Base-by-base conservation (phyloP, 1,140 invertebrate genomes). In the Lycorma delicatula region DNA sequence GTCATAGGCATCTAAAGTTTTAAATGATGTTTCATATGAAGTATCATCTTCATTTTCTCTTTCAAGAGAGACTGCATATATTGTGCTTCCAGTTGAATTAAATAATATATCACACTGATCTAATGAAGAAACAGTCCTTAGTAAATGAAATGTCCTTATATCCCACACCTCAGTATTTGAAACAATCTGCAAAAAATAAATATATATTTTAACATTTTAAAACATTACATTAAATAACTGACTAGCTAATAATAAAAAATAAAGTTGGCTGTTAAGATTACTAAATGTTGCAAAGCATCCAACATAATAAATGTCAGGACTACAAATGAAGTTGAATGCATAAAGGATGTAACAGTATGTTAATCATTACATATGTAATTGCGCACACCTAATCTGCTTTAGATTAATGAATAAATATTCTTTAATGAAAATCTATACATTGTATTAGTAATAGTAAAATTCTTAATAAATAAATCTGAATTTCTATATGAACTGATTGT, bases 131-230 rank as follows among this genome's bases (percentile, higher is more conserved):
- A 98, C 93, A 1, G 94, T 98, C 66, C 93, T 84, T 3, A 98
- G 72, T 22, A 99, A 74, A 71, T 96, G 91, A 73, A 93, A 98
- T 12, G 93, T 97, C 58, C 95, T 78, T 6, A 98, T 71, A 72
- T 99, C 96, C 96, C 96, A 99, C 31, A 96, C 85, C 77, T 91
- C 87, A 1, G 86, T 91, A 65, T 91, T 91, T n/a, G 87, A 86
- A 58, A 89, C 82, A 44, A 83, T 79, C 77, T 82, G 70, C 31
- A 74, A 74, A 64, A 58, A 6, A 52, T 1, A 23, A 25, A 56
- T 9, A 25, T n/a, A n/a, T n/a, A n/a, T n/a, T n/a, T n/a, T n/a
- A n/a, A n/a, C n/a, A n/a, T n/a, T n/a, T n/a, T 1, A 58, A 60
- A 13, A n/a, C 4, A 58, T 22, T 12, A 51, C 12, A 26, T 34